A percentile compares a stretch with the other conserved stretches of the same genome.
phyloP scores from a whole-genome alignment of 2,113 vertebrate species.

The Gracilinanus agilis region DNA sequence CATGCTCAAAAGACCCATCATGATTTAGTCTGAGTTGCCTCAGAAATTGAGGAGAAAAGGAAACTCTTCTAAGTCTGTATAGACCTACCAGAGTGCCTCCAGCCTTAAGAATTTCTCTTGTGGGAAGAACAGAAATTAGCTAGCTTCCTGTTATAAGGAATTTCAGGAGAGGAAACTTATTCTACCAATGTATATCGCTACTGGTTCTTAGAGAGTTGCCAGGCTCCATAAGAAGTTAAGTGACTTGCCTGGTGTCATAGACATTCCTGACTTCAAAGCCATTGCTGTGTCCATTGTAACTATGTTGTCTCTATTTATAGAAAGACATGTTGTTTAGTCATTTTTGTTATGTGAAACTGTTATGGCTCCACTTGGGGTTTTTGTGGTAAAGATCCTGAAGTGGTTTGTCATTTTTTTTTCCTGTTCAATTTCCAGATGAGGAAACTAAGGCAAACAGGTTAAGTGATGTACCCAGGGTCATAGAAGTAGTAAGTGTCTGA shows the following conservation, averaged over 20 bases:
- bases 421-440: no score
- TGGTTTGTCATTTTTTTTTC: no score
- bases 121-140: neutral
- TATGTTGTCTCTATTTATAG: neutral
- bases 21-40: constrained; percentile 48
- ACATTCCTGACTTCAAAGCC: neutral
- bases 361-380: no score
- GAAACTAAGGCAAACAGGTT: no score
- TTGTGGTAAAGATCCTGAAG: no score
- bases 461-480: no score
- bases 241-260: neutral
- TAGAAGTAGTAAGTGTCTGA: no score
- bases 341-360: no score
- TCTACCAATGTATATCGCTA: neutral
- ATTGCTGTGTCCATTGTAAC: neutral
- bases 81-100: neutral
- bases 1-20: constrained; percentile 1
- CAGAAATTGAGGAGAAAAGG: constrained; percentile 32
- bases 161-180: neutral
- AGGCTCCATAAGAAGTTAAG: neutral
- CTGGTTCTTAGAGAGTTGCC: neutral
- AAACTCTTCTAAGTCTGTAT: neutral
- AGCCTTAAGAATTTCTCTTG: neutral
- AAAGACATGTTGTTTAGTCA: no score
- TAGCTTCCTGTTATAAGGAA: neutral